phyloP scores from a whole-genome alignment of 2,113 vertebrate species.

The Pyrgilauda ruficollis region DNA sequence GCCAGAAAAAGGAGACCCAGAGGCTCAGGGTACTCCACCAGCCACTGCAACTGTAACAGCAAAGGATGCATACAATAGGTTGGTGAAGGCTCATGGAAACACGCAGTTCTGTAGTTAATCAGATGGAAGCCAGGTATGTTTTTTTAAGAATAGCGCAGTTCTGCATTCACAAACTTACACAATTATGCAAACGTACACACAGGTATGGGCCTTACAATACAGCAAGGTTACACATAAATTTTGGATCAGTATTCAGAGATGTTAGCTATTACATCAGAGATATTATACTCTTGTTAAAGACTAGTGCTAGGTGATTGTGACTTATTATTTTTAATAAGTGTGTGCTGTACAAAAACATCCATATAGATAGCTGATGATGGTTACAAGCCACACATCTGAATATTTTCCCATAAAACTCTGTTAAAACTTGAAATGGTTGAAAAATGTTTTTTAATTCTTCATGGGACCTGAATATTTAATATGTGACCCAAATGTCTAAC shows the following conservation, averaged over 20 bases:
- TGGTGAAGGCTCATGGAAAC: neutral
- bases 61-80: neutral
- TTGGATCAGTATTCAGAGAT: neutral
- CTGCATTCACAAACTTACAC: neutral
- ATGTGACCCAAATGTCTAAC: neutral
- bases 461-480: neutral
- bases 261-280: neutral
- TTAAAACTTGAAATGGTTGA: slow-evolving; percentile 2
- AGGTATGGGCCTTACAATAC: neutral
- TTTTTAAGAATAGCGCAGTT: neutral
- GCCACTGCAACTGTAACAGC: neutral
- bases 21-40: neutral
- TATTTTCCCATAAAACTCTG: neutral
- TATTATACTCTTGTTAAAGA: neutral
- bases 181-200: neutral
- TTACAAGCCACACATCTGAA: neutral
- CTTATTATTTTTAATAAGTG: neutral
- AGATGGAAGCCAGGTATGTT: fast-evolving
- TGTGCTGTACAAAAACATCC: neutral
- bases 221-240: neutral
- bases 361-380: neutral
- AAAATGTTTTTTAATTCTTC: slow-evolving; percentile 18
- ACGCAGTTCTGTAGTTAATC: neutral
- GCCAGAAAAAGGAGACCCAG: neutral
- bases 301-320: neutral